Evolutionary conservation across 1,140 invertebrate genomes (phyloP).

Genomic region (Tetramorium parvispinum): DNA sequence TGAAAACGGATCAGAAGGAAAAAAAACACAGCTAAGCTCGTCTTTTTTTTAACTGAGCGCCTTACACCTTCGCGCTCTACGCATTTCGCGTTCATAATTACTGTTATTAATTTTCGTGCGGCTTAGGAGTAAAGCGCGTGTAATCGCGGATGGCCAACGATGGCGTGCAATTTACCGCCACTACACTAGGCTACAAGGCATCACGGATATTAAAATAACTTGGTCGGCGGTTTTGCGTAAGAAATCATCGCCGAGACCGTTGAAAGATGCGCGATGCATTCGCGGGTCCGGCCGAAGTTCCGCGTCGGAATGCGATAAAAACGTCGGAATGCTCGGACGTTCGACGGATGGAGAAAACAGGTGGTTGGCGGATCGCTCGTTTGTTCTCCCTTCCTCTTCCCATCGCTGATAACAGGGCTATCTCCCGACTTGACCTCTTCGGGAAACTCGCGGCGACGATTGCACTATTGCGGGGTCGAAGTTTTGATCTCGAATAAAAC

Average conservation of each 20-base stretch:
- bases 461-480: constrained; percentile 33
- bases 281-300: constrained; percentile 8
- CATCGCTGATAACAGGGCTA: constrained; percentile 62
- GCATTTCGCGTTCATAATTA: constrained; percentile 11
- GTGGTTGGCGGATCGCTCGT: constrained; percentile 64
- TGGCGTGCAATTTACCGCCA: constrained; percentile 29
- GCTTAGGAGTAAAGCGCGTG: constrained; percentile 27
- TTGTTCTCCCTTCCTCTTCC: neutral
- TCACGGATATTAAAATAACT: constrained; percentile 48
- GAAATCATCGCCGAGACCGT: neutral
- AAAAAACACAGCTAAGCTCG: too few species aligned
- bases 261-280: neutral
- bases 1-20: neutral
- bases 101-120: constrained; percentile 47
- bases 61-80: neutral
- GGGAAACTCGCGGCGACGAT: constrained; percentile 26
- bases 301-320: constrained; percentile 19
- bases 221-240: constrained; percentile 7
- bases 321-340: neutral
- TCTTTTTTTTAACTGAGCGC: neutral
- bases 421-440: constrained; percentile 57
- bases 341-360: constrained; percentile 54
- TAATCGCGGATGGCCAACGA: constrained; percentile 39
- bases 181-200: constrained; percentile 4
- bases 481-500: constrained; percentile 41